Evolutionary conservation across 2,113 vertebrate genomes (phyloP), one percentile per base, ranked within the genome.

Genomic region (Ascaphus truei): DNA sequence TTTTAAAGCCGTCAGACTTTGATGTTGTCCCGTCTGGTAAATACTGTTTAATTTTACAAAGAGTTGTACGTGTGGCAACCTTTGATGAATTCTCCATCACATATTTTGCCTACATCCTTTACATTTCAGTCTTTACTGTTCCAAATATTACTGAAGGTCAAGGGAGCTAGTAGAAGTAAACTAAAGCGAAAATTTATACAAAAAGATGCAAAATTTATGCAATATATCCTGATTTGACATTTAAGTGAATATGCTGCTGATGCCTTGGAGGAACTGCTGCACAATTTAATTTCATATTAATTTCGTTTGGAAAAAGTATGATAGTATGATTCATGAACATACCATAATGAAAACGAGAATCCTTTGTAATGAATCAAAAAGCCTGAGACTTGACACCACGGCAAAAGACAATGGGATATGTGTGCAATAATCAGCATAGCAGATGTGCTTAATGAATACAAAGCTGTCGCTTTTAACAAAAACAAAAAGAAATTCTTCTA

Each of bases 251-350:
- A 53, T 60, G 57, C 34, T 61, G 33, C 47, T 52, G 27, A 71
- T 71, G 67, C 67, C 67, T 71, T 41, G 25, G 57, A 71, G 67
- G 47, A 61, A 52, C 56, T 71, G 22, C 57, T 61, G 67, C 57
- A 71, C 67, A 71, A 61, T 71, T 71, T 71, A 71, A 71, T 71
- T 71, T 71, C 56, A 45, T 71, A 71, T 71, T 61, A 71, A 71
- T 71, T 61, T 71, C 60, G 56, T 71, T 71, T 52, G 57, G 43
- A 10, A 48, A 57, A 45, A 68, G 12, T 57, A 52, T 33, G 45
- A 63, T 63, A 36, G 61, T 71, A 52, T 71, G 67, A 71, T 71
- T 72, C 26, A 20, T 22, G 29, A 62, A 65, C 43, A 7, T 47
- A n/a, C 5, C 6, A 33, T 66, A 61, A 65, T 20, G 34, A 48